phyloP scores from a whole-genome alignment of 2,797 vertebrate species.

The Danio kyathit region DNA sequence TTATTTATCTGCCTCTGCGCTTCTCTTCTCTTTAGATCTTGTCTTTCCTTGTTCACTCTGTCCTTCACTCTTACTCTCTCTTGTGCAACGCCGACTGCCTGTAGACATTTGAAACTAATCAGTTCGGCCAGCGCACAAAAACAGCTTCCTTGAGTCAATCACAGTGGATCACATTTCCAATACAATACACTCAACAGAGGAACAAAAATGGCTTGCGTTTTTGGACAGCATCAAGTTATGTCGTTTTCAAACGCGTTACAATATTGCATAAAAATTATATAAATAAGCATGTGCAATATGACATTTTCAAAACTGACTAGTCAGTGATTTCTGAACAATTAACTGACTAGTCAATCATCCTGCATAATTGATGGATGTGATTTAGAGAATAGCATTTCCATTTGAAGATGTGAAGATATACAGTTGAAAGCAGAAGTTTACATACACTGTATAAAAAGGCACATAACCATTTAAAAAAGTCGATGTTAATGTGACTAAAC shows the following conservation, averaged over 20 bases:
- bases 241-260: not conserved
- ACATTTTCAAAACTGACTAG: not conserved
- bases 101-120: conserved; percentile 8
- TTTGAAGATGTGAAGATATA: no score
- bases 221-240: not conserved
- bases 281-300: not conserved
- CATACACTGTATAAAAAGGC: no score
- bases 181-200: not conserved
- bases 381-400: not conserved
- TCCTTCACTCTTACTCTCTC: conserved; percentile 14
- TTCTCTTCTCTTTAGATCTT: not conserved
- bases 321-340: not conserved
- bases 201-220: conserved; percentile 1
- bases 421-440: no score
- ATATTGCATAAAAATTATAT: not conserved
- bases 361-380: not conserved
- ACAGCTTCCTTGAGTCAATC: conserved; percentile 11
- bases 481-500: no score
- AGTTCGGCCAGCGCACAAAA: conserved; percentile 17
- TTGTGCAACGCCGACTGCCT: conserved; percentile 3
- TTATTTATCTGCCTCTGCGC: conserved; percentile 17
- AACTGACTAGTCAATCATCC: not conserved
- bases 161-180: not conserved
- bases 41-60: not conserved
- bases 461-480: no score